Percentiles rank a stretch among this genome's conserved stretches.
Evolutionary conservation across 2,888 invertebrate genomes (phyloP).

Genomic region (Ectobius pallidus): DNA sequence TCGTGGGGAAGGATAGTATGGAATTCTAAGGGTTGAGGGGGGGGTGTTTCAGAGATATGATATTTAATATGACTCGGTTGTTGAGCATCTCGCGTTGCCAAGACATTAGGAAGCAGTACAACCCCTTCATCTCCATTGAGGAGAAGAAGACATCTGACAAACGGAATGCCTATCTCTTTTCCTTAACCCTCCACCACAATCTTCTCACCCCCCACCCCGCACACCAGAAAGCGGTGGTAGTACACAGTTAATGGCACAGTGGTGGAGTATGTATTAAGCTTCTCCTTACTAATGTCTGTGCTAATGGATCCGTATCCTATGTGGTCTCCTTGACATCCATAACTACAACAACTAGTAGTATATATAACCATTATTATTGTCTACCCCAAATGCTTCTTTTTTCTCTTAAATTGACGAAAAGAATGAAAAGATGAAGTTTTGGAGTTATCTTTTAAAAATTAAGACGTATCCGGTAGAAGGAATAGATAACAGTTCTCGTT

Average conservation of each 20-base stretch:
- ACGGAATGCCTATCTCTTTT: constrained; percentile 21
- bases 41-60: neutral
- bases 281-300: constrained; percentile 15
- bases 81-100: constrained; percentile 9
- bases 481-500: no score
- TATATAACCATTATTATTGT: no score
- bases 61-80: constrained; percentile 21
- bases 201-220: neutral
- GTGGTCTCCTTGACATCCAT: neutral
- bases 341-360: no score
- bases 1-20: neutral
- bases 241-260: neutral
- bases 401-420: no score
- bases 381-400: no score
- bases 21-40: no score
- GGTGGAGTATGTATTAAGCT: constrained; percentile 1
- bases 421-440: no score
- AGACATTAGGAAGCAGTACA: constrained; percentile 7
- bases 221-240: neutral
- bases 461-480: no score
- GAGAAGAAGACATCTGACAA: constrained; percentile 22
- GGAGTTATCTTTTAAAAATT: no score
- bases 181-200: constrained; percentile 5
- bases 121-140: constrained; percentile 1
- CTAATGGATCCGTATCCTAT: constrained; percentile 1